A percentile compares a stretch with the other conserved stretches of the same genome.
These are phyloP conservation scores for Rhabdomys dilectus DNA, from an alignment of 2,113 vertebrate genomes.

Conservation along the genomic window DNA sequence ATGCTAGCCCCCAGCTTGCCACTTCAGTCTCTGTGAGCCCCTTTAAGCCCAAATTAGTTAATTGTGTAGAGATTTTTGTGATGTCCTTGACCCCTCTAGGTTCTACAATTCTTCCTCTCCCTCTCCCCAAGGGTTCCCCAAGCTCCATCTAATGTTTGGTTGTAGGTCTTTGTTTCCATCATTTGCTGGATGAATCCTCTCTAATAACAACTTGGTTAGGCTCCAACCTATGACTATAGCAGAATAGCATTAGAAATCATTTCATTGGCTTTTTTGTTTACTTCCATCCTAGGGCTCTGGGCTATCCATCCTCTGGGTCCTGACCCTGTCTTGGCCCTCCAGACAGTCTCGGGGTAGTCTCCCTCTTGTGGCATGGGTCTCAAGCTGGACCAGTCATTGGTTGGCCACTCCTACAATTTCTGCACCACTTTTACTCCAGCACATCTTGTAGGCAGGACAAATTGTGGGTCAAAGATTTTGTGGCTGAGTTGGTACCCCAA, in stretches of 20 bases:
- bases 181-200: neutral
- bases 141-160: neutral
- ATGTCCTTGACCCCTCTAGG: neutral
- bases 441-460: neutral
- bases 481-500: neutral
- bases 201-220: neutral
- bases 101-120: neutral
- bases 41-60: neutral
- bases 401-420: neutral
- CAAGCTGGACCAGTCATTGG: neutral
- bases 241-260: neutral
- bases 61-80: neutral
- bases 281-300: neutral
- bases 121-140: neutral
- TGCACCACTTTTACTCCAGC: neutral
- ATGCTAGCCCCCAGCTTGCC: neutral
- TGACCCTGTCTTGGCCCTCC: neutral
- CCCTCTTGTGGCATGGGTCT: neutral
- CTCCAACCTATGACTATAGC: no score
- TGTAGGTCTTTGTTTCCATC: neutral
- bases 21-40: neutral
- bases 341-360: neutral
- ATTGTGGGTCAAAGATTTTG: neutral
- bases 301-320: neutral
- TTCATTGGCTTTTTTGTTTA: neutral